A percentile compares a stretch with the other conserved stretches of the same genome.
These are phyloP conservation scores for Austrolebias charrua DNA, from an alignment of 2,797 vertebrate species.

Conservation along the genomic window DNA sequence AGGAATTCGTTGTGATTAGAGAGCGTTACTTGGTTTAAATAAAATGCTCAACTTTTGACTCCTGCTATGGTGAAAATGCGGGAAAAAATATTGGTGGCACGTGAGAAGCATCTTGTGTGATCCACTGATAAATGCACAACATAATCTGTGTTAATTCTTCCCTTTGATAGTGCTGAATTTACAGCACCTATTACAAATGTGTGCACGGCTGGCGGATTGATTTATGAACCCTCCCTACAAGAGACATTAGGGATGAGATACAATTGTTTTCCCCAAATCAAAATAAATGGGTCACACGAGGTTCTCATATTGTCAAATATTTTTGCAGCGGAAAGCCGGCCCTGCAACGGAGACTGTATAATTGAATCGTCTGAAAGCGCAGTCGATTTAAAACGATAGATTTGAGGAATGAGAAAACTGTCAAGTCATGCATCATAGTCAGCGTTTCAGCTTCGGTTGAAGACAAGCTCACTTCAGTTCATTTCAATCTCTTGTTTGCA, in stretches of 20 bases:
- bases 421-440: slow-evolving; percentile 77
- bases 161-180: slow-evolving; percentile 46
- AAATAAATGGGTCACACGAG: slow-evolving; percentile 84
- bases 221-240: slow-evolving; percentile 70
- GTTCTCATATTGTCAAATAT: slow-evolving; percentile 80
- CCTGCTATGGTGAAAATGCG: slow-evolving; percentile 8
- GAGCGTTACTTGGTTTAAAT: slow-evolving; percentile 26
- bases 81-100: slow-evolving; percentile 7
- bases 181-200: slow-evolving; percentile 39
- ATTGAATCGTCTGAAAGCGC: slow-evolving; percentile 78
- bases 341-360: slow-evolving; percentile 80
- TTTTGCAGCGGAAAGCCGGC: slow-evolving; percentile 70
- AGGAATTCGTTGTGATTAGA: slow-evolving; percentile 49
- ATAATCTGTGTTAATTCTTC: slow-evolving; percentile 65
- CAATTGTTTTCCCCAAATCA: slow-evolving; percentile 82
- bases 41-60: slow-evolving; percentile 36
- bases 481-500: slow-evolving; percentile 54
- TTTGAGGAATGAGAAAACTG: slow-evolving; percentile 76
- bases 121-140: slow-evolving; percentile 53
- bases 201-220: slow-evolving; percentile 51
- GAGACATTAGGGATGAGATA: slow-evolving; percentile 77
- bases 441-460: slow-evolving; percentile 63
- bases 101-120: slow-evolving; percentile 26
- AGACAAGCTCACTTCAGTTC: slow-evolving; percentile 60
- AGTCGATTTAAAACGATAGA: slow-evolving; percentile 80